Percentiles rank a stretch among this genome's conserved stretches.
These are phyloP conservation scores for Hypotaenidia philippensis DNA, from an alignment of 2,797 vertebrate species.

Conservation along the genomic window DNA sequence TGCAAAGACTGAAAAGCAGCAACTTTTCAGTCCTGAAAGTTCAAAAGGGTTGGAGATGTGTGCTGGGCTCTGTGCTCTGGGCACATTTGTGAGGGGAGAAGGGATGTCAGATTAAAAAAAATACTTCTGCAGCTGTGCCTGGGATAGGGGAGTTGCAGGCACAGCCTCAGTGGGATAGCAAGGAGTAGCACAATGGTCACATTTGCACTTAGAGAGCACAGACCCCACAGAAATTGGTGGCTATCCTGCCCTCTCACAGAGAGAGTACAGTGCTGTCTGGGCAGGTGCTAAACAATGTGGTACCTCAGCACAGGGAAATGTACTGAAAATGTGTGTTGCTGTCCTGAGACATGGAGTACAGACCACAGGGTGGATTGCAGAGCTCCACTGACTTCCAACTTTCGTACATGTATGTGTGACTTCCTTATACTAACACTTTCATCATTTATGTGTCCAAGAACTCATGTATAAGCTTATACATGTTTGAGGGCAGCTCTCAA, in stretches of 20 bases:
- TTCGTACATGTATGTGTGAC: rapidly evolving
- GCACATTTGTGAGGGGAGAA: background rate
- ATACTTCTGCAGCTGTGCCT: background rate
- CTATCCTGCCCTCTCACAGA: background rate
- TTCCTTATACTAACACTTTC: background rate
- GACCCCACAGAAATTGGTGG: background rate
- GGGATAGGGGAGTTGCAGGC: too few species aligned
- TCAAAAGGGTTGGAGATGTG: background rate
- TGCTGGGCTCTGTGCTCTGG: background rate
- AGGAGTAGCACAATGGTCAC: rapidly evolving
- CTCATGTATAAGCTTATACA: background rate
- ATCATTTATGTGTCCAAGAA: background rate
- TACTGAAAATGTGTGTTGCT: background rate
- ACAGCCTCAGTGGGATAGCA: background rate
- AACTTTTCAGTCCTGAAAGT: background rate
- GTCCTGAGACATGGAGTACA: background rate
- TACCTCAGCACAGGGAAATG: background rate
- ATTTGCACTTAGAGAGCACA: background rate
- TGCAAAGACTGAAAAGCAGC: background rate
- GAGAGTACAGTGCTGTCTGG: rapidly evolving
- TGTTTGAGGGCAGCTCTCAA: background rate
- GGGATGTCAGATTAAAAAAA: background rate
- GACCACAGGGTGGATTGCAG: background rate
- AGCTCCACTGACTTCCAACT: background rate
- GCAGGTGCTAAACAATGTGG: background rate